Conservation (phyloP, 2,113 vertebrate genomes). For the Catharus fuscescens region DNA sequence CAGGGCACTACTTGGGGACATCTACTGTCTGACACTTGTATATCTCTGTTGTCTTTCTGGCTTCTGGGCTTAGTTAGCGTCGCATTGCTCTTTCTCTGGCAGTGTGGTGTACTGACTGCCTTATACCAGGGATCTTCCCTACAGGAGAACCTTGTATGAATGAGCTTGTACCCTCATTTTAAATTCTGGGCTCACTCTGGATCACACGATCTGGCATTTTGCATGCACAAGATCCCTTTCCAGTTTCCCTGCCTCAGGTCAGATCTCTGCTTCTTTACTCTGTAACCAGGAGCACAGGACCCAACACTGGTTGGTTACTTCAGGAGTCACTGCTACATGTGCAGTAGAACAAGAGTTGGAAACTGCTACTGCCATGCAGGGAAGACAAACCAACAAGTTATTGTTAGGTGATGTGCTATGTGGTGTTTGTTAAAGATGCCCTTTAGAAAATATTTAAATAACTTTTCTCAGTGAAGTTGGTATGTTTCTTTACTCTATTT, state of each 20-base stretch:
- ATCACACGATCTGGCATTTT: background rate
- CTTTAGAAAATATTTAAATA: background rate
- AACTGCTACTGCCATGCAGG: background rate
- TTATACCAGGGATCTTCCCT: background rate
- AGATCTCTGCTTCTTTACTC: background rate
- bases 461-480: background rate
- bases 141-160: background rate
- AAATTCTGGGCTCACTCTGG: background rate
- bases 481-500: background rate
- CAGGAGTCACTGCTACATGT: background rate
- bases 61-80: background rate
- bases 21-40: background rate
- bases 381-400: background rate
- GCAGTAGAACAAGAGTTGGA: background rate
- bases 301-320: background rate
- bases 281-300: background rate
- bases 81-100: background rate
- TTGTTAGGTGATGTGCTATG: background rate
- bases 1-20: background rate
- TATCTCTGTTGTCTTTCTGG: background rate
- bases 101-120: background rate
- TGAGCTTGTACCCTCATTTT: background rate
- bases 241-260: background rate
- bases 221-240: background rate
- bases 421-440: background rate